These are phyloP conservation scores for Vidua macroura DNA, from an alignment of 2,113 vertebrate genomes.

Conservation along the genomic window DNA sequence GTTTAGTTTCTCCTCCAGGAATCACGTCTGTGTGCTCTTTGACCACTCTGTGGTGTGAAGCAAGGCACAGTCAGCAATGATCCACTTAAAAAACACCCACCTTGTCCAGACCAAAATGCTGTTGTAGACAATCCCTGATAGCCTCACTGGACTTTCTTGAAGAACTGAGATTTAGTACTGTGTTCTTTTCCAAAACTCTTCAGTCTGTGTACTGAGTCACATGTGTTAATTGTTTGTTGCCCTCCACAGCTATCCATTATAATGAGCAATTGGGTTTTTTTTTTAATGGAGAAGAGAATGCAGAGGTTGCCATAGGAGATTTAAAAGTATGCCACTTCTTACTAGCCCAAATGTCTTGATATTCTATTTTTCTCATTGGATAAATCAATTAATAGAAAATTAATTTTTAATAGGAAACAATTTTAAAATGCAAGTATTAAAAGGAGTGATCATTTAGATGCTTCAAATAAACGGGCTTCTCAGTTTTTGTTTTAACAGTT, in stretches of 20 bases:
- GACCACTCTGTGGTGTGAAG: neutral
- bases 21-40: neutral
- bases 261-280: neutral
- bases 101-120: neutral
- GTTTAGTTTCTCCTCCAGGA: neutral
- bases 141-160: neutral
- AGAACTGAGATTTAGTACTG: neutral
- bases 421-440: neutral
- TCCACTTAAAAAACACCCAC: neutral
- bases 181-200: neutral
- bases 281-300: neutral
- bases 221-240: rapidly evolving
- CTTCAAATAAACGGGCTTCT: neutral
- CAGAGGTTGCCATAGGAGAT: neutral
- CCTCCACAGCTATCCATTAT: neutral
- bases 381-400: neutral
- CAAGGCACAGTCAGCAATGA: neutral
- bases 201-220: neutral
- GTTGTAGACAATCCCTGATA: neutral
- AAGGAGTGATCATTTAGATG: neutral
- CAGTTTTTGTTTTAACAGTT: neutral
- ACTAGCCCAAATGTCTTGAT: neutral
- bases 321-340: neutral
- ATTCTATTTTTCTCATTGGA: neutral
- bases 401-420: neutral